Evolutionary conservation across 2,113 vertebrate species (phyloP), one percentile per base, ranked within the genome.

Genomic region (Sciurus niger): DNA sequence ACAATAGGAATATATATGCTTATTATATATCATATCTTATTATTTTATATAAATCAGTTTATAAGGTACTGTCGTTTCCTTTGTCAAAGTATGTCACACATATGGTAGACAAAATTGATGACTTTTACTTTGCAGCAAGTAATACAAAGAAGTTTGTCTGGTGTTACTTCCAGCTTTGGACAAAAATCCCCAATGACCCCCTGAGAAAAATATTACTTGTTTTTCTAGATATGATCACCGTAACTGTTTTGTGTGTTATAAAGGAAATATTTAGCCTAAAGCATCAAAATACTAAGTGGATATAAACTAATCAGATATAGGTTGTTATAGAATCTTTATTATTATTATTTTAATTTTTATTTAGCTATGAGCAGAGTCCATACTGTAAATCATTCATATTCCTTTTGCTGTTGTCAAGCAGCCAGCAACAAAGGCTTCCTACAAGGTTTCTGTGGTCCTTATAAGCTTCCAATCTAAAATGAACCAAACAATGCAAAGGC

Each of bases 61-160:
- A 12, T 2, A 70, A 83, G 8, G 0, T 9, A 74, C 9, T 90
- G 0, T 65, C 84, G 11, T 48, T 96, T 89, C 68, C 40, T 73
- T 73, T 40, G 46, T 18, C 40, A 94, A 85, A 84, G 6, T 78
- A 12, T 76, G 18, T 22, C 84, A 90, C 30, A 84, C 4, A 79
- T 51, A 72, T 9, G 37, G 3, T 7, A 94, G 9, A 84, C 14
- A 76, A 73, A 92, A 90, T 14, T 68, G 6, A 72, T 67, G 5
- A 1, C 4, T 90, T 84, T 68, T 16, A 76, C 20, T 87, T 63
- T 74, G 13, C 6, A 67, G 28, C 58, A 96, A 63, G 65, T 0
- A 89, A 34, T n/a, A 95, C 24, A 97, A 92, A 90, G 51, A 78
- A 92, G 88, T 85, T 28, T 32, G 0, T 86, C 46, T 97, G 37